Evolutionary conservation across 2,888 invertebrate genomes (phyloP).

Genomic region (Peribatodes rhomboidaria): DNA sequence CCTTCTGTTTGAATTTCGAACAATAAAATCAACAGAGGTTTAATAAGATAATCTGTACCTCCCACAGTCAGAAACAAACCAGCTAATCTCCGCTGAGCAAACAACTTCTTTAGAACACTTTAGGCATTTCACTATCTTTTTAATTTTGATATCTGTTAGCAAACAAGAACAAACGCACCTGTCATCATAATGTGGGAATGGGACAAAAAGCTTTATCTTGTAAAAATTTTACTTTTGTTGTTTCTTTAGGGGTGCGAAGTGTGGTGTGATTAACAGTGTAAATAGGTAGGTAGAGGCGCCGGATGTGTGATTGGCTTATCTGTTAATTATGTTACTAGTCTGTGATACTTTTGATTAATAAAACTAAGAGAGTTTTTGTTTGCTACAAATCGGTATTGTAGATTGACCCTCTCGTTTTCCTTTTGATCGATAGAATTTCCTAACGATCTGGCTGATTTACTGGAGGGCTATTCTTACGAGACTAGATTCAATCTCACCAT

Average conservation of each 20-base stretch:
- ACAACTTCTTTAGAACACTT: slow-evolving; percentile 43
- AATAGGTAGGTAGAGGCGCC: slow-evolving; percentile 54
- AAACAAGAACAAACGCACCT: slow-evolving; percentile 65
- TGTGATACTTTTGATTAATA: slow-evolving; percentile 13
- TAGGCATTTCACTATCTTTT: slow-evolving; percentile 62
- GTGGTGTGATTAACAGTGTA: slow-evolving; percentile 52
- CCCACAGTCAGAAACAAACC: slow-evolving; percentile 46
- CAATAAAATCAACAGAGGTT: background rate
- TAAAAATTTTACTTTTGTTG: slow-evolving; percentile 15
- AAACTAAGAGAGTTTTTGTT: background rate
- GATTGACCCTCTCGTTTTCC: too few species aligned
- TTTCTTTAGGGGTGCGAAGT: slow-evolving; percentile 40
- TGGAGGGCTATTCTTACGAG: too few species aligned
- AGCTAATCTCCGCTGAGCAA: slow-evolving; percentile 44
- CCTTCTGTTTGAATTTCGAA: background rate
- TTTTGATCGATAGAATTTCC: too few species aligned
- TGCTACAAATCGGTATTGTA: background rate
- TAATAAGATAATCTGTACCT: slow-evolving; percentile 37
- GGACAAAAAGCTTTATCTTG: slow-evolving; percentile 31
- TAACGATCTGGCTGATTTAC: too few species aligned
- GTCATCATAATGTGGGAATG: slow-evolving; percentile 44
- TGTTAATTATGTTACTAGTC: slow-evolving; percentile 45
- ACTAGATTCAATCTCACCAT: too few species aligned
- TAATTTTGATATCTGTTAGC: slow-evolving; percentile 67
- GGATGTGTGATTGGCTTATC: slow-evolving; percentile 61